Evolutionary conservation across 30 jellyfish, hydroid and myxozoan species (phyloP), one percentile per base, ranked within the genome.

Genomic region (Aurelia aurita complex sp. Pacific): DNA sequence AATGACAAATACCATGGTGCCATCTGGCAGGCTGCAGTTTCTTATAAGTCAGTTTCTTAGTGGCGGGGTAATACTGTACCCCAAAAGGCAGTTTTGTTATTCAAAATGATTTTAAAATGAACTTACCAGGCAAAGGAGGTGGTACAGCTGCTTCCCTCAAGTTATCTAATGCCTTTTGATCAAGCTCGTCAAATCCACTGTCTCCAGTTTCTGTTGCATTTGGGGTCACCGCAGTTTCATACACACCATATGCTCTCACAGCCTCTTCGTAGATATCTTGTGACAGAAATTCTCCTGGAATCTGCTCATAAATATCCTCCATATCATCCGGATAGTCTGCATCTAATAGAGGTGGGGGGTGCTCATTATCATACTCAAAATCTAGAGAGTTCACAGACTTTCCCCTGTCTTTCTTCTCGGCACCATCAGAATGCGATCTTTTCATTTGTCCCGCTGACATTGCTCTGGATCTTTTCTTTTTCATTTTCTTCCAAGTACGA

Each of bases 131-230:
- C 55, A 93, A 69, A 29, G 97, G 97, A 0, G 98, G 98, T 40
- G 98, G 98, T 1, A 43, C 86, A 16, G 86, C 43, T 32, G 77
- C 34, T 59, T 68, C 83, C 23, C 94, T 63, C 64, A 74, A 34
- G 33, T 54, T 64, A 9, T 85, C 89, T 68, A 85, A 36, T 35
- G 76, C 89, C 69, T 74, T 85, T 50, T 79, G 94, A 64, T 92
- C 98, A 60, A 61, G 64, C 71, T 92, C 98, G 64, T 82, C 98
- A 77, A 92, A 92, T 38, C 98, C 98, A 78, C 98, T 92, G 43
- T 85, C 94, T 12, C 81, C 83, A 12, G 82, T 64, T 40, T 85
- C 94, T 29, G 76, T 35, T 6, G 83, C n/a, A 4, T 64, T 51
- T 50, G 85, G 77, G 17, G 83, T 52, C 10, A 81, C 83, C 10